Conservation (phyloP, 2,888 invertebrate genomes). For the Didymodactylos carnosus region DNA sequence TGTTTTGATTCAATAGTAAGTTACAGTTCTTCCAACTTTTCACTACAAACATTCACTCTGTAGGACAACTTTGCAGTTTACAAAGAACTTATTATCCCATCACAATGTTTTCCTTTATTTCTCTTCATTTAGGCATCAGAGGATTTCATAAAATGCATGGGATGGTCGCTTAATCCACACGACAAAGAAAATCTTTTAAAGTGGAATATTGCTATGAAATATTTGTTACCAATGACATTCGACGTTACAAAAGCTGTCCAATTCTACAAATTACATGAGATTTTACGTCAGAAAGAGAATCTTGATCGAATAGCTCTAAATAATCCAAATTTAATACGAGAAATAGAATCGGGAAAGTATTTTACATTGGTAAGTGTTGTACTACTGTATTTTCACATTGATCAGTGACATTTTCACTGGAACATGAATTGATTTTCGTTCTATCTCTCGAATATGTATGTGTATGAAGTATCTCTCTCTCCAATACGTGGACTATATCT, state of each 20-base stretch:
- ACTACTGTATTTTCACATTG: background rate
- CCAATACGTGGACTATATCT: no score
- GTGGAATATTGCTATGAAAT: slow-evolving; percentile 74
- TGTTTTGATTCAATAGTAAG: no score
- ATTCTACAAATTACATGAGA: slow-evolving; percentile 77
- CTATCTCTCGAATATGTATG: background rate
- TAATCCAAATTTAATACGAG: slow-evolving; percentile 59
- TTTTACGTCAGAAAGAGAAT: slow-evolving; percentile 64
- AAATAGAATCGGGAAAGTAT: slow-evolving; percentile 78
- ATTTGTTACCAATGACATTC: slow-evolving; percentile 76
- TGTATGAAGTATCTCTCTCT: no score
- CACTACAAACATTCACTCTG: no score
- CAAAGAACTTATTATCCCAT: no score
- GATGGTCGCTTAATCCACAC: background rate
- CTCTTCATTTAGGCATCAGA: background rate
- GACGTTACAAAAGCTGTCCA: slow-evolving; percentile 69
- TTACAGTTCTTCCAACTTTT: no score
- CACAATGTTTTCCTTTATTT: no score
- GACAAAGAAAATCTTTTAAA: slow-evolving; percentile 45
- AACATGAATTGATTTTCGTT: background rate
- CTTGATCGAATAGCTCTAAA: slow-evolving; percentile 61
- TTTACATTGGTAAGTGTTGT: slow-evolving; percentile 48
- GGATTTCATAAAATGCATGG: slow-evolving; percentile 9
- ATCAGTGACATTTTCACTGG: background rate
- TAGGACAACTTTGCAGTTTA: no score